A percentile compares a stretch with the other conserved stretches of the same genome.
phyloP scores from a whole-genome alignment of 2,888 invertebrate genomes.

The Abrostola triplasia region DNA sequence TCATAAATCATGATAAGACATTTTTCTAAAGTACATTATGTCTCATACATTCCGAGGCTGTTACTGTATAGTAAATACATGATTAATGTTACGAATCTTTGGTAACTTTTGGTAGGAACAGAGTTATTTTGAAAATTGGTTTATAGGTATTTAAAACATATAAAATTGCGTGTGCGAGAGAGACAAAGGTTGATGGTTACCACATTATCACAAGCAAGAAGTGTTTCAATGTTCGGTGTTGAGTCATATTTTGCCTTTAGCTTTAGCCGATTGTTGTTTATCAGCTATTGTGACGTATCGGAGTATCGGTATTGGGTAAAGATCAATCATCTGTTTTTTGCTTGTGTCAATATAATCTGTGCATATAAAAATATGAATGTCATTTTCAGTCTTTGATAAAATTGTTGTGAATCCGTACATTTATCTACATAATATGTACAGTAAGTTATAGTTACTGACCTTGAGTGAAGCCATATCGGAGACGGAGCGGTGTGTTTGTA shows the following conservation, averaged over 20 bases:
- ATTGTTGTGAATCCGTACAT: slow-evolving; percentile 43
- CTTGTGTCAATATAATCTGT: slow-evolving; percentile 24
- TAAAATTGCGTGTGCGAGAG: background rate
- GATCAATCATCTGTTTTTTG: slow-evolving; percentile 44
- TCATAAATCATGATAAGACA: slow-evolving; percentile 55
- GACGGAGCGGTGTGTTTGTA: slow-evolving; percentile 99
- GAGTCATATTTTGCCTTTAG: slow-evolving; percentile 35
- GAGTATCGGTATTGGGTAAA: slow-evolving; percentile 26
- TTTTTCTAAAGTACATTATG: slow-evolving; percentile 38
- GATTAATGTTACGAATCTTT: background rate
- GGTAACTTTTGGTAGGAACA: too few relatives aligned
- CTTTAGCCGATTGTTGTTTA: slow-evolving; percentile 16
- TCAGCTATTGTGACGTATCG: slow-evolving; percentile 31
- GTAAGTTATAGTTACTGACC: slow-evolving; percentile 88
- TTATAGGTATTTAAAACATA: too few relatives aligned
- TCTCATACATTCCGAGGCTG: slow-evolving; percentile 47
- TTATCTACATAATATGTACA: slow-evolving; percentile 7
- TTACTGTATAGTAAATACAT: slow-evolving; percentile 15
- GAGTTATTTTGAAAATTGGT: too few relatives aligned
- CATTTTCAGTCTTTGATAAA: slow-evolving; percentile 14
- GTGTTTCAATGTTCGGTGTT: slow-evolving; percentile 1
- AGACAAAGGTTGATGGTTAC: background rate
- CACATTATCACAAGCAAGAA: background rate
- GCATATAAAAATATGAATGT: slow-evolving; percentile 20
- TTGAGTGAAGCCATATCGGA: slow-evolving; percentile 99